Evolutionary conservation across 2,888 invertebrate genomes (phyloP), one percentile per base, ranked within the genome.

Genomic region (Kuschelorhynchus macadamiae): DNA sequence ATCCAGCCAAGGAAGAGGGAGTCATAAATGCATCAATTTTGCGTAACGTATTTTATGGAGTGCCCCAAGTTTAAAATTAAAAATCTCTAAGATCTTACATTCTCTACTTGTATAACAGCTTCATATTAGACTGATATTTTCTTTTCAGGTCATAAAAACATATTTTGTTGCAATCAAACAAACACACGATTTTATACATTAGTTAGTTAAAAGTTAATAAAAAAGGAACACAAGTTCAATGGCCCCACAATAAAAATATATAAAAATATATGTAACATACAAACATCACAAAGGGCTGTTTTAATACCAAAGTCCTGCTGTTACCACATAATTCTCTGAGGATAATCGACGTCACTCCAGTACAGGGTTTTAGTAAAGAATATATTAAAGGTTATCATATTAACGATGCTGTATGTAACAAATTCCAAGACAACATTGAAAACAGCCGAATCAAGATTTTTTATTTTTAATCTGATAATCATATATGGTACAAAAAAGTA

Each of bases 401-500:
- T 97, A 0, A 96, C 82, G 0, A 85, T 46, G 1, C 89, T 55
- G 81, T 90, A 91, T 73, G 90, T 87, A 0, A 90, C 0, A 61
- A 90, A 86, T 81, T 96, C 96, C 3, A 76, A 53, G 30, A 71
- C 55, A 1, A 86, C 77, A 1, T 87, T 76, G 1, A 91, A 78
- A 18, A 86, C 83, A 76, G 84, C 84, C 0, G 82, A 81, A 0
- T 87, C 85, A 1, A 86, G 83, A 2, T 86, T 83, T 64, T 83
- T 82, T 52, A 89, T 83, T 68, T 93, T 88, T 11, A 96, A 78
- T 59, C 97, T 88, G 69, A 94, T 88, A 55, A 98, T 84, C 21
- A 97, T 84, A 80, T 91, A 98, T 0, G 98, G 97, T 32, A 97
- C 84, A 36, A 99, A 88, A 82, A 97, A 99, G 81, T 99, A 99